Evolutionary conservation across 2,797 vertebrate species (phyloP).

Genomic region (Malurus leucopterus): DNA sequence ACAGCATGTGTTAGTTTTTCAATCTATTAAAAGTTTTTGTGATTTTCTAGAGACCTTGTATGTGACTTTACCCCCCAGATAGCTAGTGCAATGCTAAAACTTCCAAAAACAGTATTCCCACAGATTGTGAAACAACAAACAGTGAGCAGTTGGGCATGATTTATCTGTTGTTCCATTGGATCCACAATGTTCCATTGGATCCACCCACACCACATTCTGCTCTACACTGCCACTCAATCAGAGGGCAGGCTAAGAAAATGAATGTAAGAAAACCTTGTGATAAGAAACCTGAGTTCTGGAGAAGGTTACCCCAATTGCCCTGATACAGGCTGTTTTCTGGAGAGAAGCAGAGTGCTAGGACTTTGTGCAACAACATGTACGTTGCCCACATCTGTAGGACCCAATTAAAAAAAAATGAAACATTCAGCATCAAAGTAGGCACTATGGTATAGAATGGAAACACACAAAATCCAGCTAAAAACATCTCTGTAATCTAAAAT

Average conservation of each 20-base stretch:
- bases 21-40: background rate
- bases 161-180: no score
- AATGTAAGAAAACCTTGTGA: background rate
- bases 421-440: background rate
- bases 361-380: background rate
- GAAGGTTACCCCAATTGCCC: background rate
- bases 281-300: background rate
- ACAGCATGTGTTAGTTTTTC: background rate
- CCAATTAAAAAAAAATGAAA: background rate
- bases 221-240: background rate
- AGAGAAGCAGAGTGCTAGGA: background rate
- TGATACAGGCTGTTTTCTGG: background rate
- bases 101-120: background rate
- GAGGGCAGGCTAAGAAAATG: background rate
- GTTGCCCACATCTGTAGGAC: background rate
- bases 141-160: no score
- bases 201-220: background rate
- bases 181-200: no score
- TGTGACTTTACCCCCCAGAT: background rate
- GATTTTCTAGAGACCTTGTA: background rate
- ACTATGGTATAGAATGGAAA: background rate
- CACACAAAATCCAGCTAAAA: background rate
- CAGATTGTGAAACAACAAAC: no score
- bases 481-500: background rate
- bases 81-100: background rate